Base-by-base conservation (phyloP, 92 coral and sea anemone genomes). In the Porites cylindrica region DNA sequence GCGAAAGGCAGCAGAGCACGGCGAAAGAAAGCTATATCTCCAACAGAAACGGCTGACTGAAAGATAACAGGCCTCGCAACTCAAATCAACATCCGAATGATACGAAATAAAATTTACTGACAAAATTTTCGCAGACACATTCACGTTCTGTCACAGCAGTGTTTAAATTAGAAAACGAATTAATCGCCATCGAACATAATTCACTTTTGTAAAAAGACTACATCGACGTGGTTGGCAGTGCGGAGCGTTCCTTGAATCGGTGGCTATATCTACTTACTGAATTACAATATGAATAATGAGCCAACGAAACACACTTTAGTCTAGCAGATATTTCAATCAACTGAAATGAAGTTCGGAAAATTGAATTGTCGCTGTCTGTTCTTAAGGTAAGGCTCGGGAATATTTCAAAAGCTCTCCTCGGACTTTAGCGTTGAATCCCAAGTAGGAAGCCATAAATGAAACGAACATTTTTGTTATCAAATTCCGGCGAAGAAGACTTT, bases 121-220 rank as follows among this genome's bases (percentile, higher is more conserved):
- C 81, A 29, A 83, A 63, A 83, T 83, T 73, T 83, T 73, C 53
- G 74, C 75, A 38, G 47, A 4, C 65, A 50, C 72, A 38, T 62
- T 75, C 63, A 50, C 87, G 80, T 64, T 20, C 80, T 90, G 82
- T 66, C 93, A 86, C 85, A 88, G 85, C 89, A 75, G 88, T 86
- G 61, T 86, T 90, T 79, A 90, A 75, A 81, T 77, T 76, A 82
- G 74, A 86, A 75, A 80, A 81, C 82, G 93, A 90, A 86, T 72
- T 77, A 90, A 72, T 52, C 88, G 87, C 51, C 54, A 60, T 80
- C 82, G 82, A 64, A 80, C 26, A 66, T 80, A 77, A 86, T 86
- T 82, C 79, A 64, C 62, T 86, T 82, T 29, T 79, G 65, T 76
- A n/a, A 47, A 86, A 38, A 78, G 81, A 86, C 51, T 38, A 4